phyloP scores from a whole-genome alignment of 1,140 invertebrate species.

The Drosophila santomea region DNA sequence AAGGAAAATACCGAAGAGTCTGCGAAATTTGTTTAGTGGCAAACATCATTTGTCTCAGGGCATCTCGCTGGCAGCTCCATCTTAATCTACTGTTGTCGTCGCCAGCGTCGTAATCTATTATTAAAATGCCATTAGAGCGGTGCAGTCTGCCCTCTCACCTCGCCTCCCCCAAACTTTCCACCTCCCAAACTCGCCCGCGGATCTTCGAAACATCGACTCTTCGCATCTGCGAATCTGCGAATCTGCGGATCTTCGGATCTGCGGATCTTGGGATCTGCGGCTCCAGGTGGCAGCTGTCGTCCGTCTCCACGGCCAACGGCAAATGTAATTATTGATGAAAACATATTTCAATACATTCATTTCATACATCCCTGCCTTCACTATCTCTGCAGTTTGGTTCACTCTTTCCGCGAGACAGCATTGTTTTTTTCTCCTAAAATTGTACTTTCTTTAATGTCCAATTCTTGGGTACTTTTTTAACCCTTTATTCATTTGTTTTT shows the following conservation, averaged over 20 bases:
- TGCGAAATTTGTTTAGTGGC: conserved; percentile 51
- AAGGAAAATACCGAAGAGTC: conserved; percentile 15
- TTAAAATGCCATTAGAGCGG: conserved; percentile 79
- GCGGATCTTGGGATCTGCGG: background rate
- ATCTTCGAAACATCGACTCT: background rate
- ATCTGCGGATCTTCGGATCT: too few species aligned
- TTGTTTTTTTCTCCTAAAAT: background rate
- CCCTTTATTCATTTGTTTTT: background rate
- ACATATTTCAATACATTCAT: conserved; percentile 49
- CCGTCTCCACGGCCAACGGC: conserved; percentile 56
- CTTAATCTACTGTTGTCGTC: conserved; percentile 66
- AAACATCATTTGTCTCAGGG: conserved; percentile 68
- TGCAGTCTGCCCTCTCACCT: conserved; percentile 13
- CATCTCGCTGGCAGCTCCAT: conserved; percentile 49
- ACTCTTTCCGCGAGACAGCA: background rate
- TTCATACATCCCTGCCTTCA: conserved; percentile 3
- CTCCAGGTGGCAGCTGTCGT: conserved; percentile 41
- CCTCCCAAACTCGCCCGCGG: conserved; percentile 1
- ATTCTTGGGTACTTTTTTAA: too few species aligned
- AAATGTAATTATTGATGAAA: conserved; percentile 76
- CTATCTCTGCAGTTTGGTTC: background rate
- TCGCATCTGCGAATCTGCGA: too few species aligned
- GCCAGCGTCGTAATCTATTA: conserved; percentile 78
- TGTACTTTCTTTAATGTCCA: too few species aligned
- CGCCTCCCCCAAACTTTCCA: too few species aligned